Conservation (phyloP, 1,140 invertebrate species). For the Pogonus chalceus region DNA sequence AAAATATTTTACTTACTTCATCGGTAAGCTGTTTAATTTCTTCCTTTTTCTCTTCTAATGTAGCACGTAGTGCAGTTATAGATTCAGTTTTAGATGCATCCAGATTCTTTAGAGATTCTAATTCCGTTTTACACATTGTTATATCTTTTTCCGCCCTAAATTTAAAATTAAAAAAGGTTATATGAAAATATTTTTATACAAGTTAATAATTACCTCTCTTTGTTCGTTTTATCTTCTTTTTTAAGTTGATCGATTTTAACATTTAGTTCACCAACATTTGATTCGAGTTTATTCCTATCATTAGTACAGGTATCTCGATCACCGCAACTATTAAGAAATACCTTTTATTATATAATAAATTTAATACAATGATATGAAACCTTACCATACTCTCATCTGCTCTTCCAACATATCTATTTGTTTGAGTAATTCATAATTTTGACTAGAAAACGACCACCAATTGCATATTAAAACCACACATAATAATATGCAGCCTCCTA, state of each 20-base stretch:
- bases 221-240: neutral
- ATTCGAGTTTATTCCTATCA: neutral
- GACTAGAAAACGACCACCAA: conserved; percentile 4
- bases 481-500: neutral
- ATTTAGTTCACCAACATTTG: neutral
- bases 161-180: no score
- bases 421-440: neutral
- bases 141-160: neutral
- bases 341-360: neutral
- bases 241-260: neutral
- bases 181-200: neutral
- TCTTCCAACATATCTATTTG: neutral
- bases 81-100: neutral
- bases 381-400: neutral
- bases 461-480: neutral
- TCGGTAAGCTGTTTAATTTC: neutral
- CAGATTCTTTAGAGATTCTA: neutral
- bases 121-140: neutral
- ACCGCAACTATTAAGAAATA: neutral
- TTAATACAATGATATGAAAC: neutral
- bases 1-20: neutral
- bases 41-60: neutral
- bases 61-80: neutral
- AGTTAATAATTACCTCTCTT: neutral
- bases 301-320: neutral